Percentiles rank a stretch among this genome's conserved stretches.
These are phyloP conservation scores for Mugil cephalus DNA, from an alignment of 2,113 vertebrate genomes.

Conservation along the genomic window DNA sequence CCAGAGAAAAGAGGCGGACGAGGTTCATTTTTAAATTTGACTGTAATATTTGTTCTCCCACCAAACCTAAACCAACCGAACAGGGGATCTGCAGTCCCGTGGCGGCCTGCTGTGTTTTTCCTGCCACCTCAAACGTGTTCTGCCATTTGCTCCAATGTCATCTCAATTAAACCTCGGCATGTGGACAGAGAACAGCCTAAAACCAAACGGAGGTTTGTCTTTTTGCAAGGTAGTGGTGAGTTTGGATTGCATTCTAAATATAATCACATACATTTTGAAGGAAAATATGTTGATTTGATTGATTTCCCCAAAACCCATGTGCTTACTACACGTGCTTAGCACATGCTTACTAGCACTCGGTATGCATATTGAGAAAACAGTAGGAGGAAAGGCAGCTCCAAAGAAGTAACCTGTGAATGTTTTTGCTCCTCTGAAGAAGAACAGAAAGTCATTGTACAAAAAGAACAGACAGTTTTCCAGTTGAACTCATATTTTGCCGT, in stretches of 20 bases:
- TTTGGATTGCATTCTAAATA: slow-evolving; percentile 55
- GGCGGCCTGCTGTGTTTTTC: slow-evolving; percentile 63
- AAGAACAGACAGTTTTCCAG: neutral
- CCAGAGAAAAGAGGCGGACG: slow-evolving; percentile 53
- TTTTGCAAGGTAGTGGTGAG: slow-evolving; percentile 58
- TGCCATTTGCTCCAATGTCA: slow-evolving; percentile 59
- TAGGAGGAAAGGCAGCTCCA: slow-evolving; percentile 5
- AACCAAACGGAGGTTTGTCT: slow-evolving; percentile 49
- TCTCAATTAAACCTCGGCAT: slow-evolving; percentile 64
- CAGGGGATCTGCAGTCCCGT: slow-evolving; percentile 46
- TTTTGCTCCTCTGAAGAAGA: slow-evolving; percentile 14
- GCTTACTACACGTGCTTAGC: slow-evolving; percentile 41
- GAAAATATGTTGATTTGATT: slow-evolving; percentile 53
- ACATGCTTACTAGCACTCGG: slow-evolving; percentile 29
- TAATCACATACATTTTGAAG: slow-evolving; percentile 48
- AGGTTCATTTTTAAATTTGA: slow-evolving; percentile 58
- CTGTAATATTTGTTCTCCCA: slow-evolving; percentile 60
- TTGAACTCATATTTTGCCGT: neutral
- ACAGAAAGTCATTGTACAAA: neutral
- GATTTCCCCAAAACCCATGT: slow-evolving; percentile 49
- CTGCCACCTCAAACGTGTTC: slow-evolving; percentile 71
- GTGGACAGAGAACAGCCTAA: slow-evolving; percentile 59
- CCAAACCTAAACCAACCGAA: slow-evolving; percentile 68
- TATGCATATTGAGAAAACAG: slow-evolving; percentile 24
- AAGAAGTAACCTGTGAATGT: slow-evolving; percentile 10